phyloP scores from a whole-genome alignment of 2,888 invertebrate species.

The Drosophila fungiperda region DNA sequence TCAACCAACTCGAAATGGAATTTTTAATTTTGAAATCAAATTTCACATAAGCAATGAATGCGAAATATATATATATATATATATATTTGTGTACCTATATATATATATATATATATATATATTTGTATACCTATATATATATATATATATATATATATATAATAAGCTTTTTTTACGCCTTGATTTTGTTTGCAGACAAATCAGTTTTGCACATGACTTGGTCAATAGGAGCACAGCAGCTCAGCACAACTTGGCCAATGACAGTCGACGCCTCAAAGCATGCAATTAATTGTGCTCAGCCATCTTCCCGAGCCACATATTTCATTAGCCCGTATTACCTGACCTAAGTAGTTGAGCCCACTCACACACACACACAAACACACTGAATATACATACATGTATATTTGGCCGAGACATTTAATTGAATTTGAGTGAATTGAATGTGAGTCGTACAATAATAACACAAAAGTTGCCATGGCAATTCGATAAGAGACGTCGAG shows the following conservation, averaged over 20 bases:
- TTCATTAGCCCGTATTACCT: conserved; percentile 10
- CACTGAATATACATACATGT: neutral
- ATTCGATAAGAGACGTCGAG: conserved; percentile 9
- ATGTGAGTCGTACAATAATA: conserved; percentile 33
- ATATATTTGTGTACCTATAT: neutral
- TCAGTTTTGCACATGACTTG: conserved; percentile 30
- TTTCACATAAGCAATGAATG: neutral
- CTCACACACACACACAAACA: neutral
- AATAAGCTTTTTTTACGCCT: neutral
- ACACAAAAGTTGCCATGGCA: conserved; percentile 41
- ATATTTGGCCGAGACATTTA: conserved; percentile 14
- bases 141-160: neutral
- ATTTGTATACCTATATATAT: neutral
- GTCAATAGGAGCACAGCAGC: conserved; percentile 4
- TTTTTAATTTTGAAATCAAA: neutral
- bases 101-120: neutral
- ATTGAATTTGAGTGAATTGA: conserved; percentile 34
- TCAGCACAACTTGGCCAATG: conserved; percentile 1
- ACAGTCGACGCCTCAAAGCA: conserved; percentile 42
- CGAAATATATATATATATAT: too few species aligned
- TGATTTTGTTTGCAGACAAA: conserved; percentile 25
- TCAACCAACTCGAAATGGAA: neutral
- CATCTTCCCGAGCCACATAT: neutral
- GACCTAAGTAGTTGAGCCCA: conserved; percentile 1
- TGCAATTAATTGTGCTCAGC: conserved; percentile 56